Evolutionary conservation across 2,888 invertebrate species (phyloP), one percentile per base, ranked within the genome.

Genomic region (Nomada fabriciana): DNA sequence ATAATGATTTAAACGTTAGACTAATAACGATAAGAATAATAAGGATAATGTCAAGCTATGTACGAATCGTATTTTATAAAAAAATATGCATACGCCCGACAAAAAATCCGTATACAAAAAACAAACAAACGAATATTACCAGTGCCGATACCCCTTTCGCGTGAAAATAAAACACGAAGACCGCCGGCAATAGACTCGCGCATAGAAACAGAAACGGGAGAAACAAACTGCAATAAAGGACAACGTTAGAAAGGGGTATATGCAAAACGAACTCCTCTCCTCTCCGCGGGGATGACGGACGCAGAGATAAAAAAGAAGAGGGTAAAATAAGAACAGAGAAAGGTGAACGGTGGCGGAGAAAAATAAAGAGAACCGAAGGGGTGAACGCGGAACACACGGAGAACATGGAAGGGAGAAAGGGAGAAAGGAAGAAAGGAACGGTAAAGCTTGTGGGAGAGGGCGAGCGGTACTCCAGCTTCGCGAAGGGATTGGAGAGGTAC

Each of bases 191-290:
- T 63, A 10, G 23, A 47, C 23, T 5, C 36, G 0, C 9, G n/a
- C 4, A 0, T 9, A 15, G 25, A 47, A 69, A 50, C 42, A 55
- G 53, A 18, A 47, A 13, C 23, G n/a, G 57, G 42, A 60, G 43
- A 50, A 76, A 29, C 11, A 50, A 36, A 36, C 36, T 18, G 60
- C 60, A 13, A 50, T 57, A 76, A 55, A 75, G 57, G 13, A 36
- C 67, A 55, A n/a, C 23, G 50, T 29, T 42, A 64, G 63, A 70
- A 76, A 64, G 59, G 47, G 59, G 50, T 69, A 57, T 57, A 63
- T 11, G 59, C 68, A 13, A 53, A 47, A 57, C 59, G 23, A 29
- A 47, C 4, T 52, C 25, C 3, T 57, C 29, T 15, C 47, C 9
- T 53, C 7, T 47, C 18, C n/a, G 20, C 42, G 53, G 20, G 52